phyloP scores from a whole-genome alignment of 2,113 vertebrate genomes.

The Mustela lutreola region DNA sequence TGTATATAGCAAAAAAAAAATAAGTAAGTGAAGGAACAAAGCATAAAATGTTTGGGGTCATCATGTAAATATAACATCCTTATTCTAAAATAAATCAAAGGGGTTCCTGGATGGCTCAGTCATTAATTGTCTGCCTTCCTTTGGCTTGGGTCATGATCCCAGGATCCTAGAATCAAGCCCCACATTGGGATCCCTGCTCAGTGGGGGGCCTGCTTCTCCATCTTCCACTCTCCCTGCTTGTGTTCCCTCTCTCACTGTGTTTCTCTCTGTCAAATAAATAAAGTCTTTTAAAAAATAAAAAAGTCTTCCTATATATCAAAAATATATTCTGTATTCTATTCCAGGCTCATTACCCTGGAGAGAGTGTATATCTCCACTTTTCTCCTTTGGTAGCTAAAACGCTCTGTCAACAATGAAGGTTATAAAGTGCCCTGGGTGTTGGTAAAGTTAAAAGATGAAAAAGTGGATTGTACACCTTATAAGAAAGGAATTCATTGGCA shows the following conservation, averaged over 20 bases:
- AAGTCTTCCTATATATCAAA: neutral
- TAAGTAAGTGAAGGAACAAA: neutral
- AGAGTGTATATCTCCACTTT: neutral
- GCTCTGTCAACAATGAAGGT: neutral
- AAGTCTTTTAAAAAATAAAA: too few relatives aligned
- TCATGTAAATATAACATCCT: neutral
- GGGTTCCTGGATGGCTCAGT: too few relatives aligned
- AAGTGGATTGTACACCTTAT: neutral
- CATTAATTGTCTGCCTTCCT: too few relatives aligned
- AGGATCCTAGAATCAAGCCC: too few relatives aligned
- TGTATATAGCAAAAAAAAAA: neutral
- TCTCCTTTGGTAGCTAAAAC: neutral
- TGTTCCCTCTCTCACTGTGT: too few relatives aligned
- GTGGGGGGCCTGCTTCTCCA: too few relatives aligned
- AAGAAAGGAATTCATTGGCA: neutral
- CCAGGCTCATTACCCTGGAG: neutral
- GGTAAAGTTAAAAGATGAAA: neutral
- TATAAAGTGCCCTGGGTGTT: neutral
- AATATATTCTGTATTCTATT: neutral
- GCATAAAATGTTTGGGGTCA: neutral
- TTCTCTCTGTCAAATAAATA: too few relatives aligned
- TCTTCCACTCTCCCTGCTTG: too few relatives aligned
- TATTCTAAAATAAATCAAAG: constrained; percentile 1
- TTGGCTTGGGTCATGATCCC: too few relatives aligned
- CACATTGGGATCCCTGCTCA: too few relatives aligned